Evolutionary conservation across 1,140 invertebrate species (phyloP).

Genomic region (Lanistes nyassanus): DNA sequence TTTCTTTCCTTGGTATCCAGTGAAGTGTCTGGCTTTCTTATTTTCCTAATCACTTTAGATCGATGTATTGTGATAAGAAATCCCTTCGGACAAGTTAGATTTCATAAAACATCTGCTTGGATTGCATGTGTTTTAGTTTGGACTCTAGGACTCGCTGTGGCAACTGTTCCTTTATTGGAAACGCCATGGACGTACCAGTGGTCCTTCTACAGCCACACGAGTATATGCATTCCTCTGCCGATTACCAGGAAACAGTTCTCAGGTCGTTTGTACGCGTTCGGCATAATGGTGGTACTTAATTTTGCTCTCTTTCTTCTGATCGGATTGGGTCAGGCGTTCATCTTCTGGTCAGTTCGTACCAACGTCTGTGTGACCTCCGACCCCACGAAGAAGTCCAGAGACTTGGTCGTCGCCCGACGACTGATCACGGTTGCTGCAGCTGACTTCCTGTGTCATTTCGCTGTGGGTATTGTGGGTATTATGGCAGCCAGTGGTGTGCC

Average conservation of each 20-base stretch:
- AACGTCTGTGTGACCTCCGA: background rate
- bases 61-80: constrained; percentile 1
- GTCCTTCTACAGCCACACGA: constrained; percentile 7
- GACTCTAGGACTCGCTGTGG: background rate
- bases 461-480: constrained; percentile 14
- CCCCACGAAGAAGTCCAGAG: background rate
- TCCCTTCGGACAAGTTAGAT: background rate
- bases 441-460: constrained; percentile 15
- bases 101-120: background rate
- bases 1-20: constrained; percentile 14
- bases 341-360: constrained; percentile 5
- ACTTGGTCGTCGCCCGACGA: constrained; percentile 9
- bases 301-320: constrained; percentile 10
- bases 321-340: background rate
- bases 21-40: constrained; percentile 1
- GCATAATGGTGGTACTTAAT: background rate
- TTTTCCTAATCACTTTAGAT: constrained; percentile 12
- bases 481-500: constrained; percentile 12
- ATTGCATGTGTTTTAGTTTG: background rate
- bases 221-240: constrained; percentile 14
- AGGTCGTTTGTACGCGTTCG: background rate
- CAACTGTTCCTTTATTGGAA: background rate
- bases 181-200: background rate
- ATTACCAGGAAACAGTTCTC: background rate
- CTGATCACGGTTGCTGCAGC: constrained; percentile 10